Conservation (phyloP, 2,113 vertebrate species). For the Tympanuchus pallidicinctus region DNA sequence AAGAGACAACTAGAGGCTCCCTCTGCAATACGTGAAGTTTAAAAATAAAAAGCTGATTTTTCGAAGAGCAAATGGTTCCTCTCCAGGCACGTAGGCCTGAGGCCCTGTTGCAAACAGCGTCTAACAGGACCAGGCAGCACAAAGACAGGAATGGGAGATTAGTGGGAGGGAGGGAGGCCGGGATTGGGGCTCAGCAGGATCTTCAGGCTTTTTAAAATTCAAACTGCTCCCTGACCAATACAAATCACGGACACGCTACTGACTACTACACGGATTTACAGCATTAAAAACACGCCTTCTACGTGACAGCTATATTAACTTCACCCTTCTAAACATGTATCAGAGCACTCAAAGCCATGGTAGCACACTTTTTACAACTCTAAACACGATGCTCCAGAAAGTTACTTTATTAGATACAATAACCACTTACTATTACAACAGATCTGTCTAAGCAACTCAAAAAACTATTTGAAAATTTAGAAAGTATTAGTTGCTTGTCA, state of each 20-base stretch:
- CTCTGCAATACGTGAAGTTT: constrained; percentile 51
- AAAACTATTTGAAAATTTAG: constrained; percentile 13
- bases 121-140: constrained; percentile 85
- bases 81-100: constrained; percentile 68
- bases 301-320: constrained; percentile 84
- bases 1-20: constrained; percentile 20
- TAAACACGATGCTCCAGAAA: constrained; percentile 52
- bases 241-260: constrained; percentile 81
- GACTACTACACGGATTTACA: constrained; percentile 83
- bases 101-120: constrained; percentile 79
- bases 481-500: background rate
- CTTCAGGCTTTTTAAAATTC: constrained; percentile 86
- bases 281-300: constrained; percentile 81
- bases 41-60: constrained; percentile 61
- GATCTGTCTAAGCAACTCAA: background rate
- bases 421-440: constrained; percentile 16
- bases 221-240: constrained; percentile 85
- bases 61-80: constrained; percentile 55
- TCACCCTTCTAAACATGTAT: constrained; percentile 74
- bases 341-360: background rate
- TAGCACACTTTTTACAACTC: constrained; percentile 8
- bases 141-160: constrained; percentile 86
- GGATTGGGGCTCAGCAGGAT: constrained; percentile 83
- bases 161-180: constrained; percentile 83
- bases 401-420: constrained; percentile 51